A percentile compares a stretch with the other conserved stretches of the same genome.
phyloP scores from a whole-genome alignment of 2,113 vertebrate species.

The Empidonax alnorum region DNA sequence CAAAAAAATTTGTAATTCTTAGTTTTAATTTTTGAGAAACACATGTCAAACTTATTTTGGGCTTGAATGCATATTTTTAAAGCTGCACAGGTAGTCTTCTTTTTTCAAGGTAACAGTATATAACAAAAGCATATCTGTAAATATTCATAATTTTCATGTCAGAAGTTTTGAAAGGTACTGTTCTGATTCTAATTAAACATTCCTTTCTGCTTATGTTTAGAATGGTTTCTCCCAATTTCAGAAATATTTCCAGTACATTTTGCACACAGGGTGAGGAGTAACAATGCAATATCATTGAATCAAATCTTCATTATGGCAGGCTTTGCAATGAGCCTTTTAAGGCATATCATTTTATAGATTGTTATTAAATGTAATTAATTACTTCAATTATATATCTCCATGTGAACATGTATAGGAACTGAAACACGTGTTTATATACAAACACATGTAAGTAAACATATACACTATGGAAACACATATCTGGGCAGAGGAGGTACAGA shows the following conservation, averaged over 20 bases:
- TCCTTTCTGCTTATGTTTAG: conserved; percentile 42
- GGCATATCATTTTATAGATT: background rate
- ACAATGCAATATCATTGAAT: conserved; percentile 33
- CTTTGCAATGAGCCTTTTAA: background rate
- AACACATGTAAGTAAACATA: background rate
- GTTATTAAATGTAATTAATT: conserved; percentile 11
- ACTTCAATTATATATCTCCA: background rate
- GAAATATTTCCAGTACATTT: conserved; percentile 49
- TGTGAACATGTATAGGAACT: background rate
- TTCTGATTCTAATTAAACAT: conserved; percentile 41
- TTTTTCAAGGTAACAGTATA: conserved; percentile 18
- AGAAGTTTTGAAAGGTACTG: conserved; percentile 21
- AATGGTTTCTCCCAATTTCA: conserved; percentile 45
- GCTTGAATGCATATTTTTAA: background rate
- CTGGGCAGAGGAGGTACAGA: background rate
- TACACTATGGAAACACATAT: background rate
- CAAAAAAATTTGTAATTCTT: background rate
- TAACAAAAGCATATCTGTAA: conserved; percentile 6
- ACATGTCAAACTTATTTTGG: background rate
- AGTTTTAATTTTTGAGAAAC: background rate
- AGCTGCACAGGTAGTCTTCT: background rate
- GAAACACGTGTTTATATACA: background rate
- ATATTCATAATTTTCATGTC: conserved; percentile 46
- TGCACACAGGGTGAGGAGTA: conserved; percentile 16
- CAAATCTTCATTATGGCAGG: conserved; percentile 2